phyloP scores from a whole-genome alignment of 1,140 invertebrate species.

The Coenobita brevimanus region DNA sequence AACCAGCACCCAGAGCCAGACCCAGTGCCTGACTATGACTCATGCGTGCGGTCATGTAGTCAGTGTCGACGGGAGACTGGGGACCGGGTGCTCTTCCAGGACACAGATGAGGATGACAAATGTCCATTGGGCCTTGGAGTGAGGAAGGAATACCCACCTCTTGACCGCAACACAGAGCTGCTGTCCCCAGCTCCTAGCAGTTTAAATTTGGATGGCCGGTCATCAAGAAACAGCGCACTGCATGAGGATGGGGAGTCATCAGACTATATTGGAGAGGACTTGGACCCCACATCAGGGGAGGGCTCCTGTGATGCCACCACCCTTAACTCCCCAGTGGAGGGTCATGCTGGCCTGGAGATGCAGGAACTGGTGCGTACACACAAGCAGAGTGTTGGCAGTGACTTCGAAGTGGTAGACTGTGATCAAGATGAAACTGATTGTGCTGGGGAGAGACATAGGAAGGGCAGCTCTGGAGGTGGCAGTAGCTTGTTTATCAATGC shows the following conservation, averaged over 20 bases:
- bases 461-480: constrained; percentile 16
- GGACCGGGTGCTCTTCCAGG: constrained; percentile 51
- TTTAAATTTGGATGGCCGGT: constrained; percentile 39
- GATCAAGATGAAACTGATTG: constrained; percentile 28
- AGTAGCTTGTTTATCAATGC: constrained; percentile 79
- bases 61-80: constrained; percentile 51
- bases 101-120: constrained; percentile 45
- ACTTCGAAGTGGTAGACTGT: constrained; percentile 58
- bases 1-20: constrained; percentile 11
- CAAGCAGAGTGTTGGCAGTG: constrained; percentile 49
- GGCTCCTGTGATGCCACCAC: constrained; percentile 48
- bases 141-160: constrained; percentile 26
- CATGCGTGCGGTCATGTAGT: constrained; percentile 45
- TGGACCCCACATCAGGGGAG: constrained; percentile 46
- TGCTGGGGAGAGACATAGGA: constrained; percentile 7
- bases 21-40: constrained; percentile 47
- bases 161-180: constrained; percentile 20
- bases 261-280: constrained; percentile 42
- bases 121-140: constrained; percentile 54
- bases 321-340: constrained; percentile 48
- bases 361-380: constrained; percentile 28
- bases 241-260: constrained; percentile 58
- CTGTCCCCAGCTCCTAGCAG: constrained; percentile 55
- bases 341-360: constrained; percentile 35
- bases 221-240: constrained; percentile 50